These are phyloP conservation scores for Hozukius guyotensis DNA, from an alignment of 2,797 vertebrate genomes.

Conservation along the genomic window DNA sequence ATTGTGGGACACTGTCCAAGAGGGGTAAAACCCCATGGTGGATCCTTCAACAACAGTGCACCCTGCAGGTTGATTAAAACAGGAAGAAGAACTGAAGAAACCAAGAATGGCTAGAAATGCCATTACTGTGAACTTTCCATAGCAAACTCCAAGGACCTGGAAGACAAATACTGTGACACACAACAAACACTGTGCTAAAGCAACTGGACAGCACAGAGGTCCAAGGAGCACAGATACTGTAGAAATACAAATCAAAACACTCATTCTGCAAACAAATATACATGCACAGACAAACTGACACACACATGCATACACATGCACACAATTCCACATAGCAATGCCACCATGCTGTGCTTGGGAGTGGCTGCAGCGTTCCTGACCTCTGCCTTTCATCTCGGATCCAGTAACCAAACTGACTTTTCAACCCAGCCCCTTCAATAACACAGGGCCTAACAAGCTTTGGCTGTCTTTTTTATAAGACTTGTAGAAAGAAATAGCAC, in stretches of 20 bases:
- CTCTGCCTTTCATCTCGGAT: constrained; percentile 70
- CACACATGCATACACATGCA: not conserved
- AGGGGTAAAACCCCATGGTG: constrained; percentile 40
- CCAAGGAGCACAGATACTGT: not conserved
- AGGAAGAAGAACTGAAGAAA: constrained; percentile 20
- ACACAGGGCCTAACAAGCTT: constrained; percentile 48
- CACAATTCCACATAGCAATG: constrained; percentile 31
- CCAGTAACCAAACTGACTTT: constrained; percentile 58
- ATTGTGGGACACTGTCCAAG: constrained; percentile 38
- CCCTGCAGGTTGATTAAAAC: constrained; percentile 70
- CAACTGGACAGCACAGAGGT: not conserved
- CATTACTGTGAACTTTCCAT: constrained; percentile 7
- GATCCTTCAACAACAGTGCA: constrained; percentile 74
- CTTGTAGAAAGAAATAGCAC: constrained; percentile 12
- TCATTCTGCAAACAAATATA: constrained; percentile 26
- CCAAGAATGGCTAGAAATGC: not conserved
- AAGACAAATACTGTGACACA: constrained; percentile 32
- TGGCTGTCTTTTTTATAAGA: constrained; percentile 25
- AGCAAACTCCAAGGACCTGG: constrained; percentile 6
- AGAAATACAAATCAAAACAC: constrained; percentile 26
- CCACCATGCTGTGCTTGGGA: constrained; percentile 56
- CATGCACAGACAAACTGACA: constrained; percentile 1
- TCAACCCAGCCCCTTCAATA: constrained; percentile 46
- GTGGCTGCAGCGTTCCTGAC: constrained; percentile 58
- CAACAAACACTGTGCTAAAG: not conserved